Evolutionary conservation across 2,113 vertebrate genomes (phyloP).

Genomic region (Siniperca chuatsi): DNA sequence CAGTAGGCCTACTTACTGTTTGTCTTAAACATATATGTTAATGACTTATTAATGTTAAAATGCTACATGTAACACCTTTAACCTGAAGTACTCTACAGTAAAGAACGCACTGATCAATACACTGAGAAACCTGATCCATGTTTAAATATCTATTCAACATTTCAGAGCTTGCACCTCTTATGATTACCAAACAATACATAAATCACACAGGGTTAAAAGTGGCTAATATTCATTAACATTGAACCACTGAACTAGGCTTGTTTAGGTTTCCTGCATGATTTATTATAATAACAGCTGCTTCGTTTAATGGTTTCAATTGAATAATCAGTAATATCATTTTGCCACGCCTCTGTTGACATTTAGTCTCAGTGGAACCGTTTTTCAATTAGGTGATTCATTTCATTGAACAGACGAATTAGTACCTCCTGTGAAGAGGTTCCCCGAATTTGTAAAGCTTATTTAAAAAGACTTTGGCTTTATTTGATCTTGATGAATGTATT

Average conservation of each 20-base stretch:
- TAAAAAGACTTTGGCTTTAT: slow-evolving; percentile 26
- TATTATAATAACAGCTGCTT: slow-evolving; percentile 55
- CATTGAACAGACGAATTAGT: slow-evolving; percentile 60
- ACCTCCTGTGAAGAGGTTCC: slow-evolving; percentile 37
- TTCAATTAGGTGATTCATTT: slow-evolving; percentile 75
- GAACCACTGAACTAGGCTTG: slow-evolving; percentile 33
- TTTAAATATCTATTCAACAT: slow-evolving; percentile 38
- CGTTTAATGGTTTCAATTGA: slow-evolving; percentile 64
- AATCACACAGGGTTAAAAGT: slow-evolving; percentile 58
- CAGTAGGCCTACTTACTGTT: neutral
- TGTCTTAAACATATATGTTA: neutral
- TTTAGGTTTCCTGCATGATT: slow-evolving; percentile 67
- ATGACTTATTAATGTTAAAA: slow-evolving; percentile 6
- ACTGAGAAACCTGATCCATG: slow-evolving; percentile 33
- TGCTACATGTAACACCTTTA: slow-evolving; percentile 8
- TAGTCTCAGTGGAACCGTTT: slow-evolving; percentile 59
- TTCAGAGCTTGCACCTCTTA: slow-evolving; percentile 22
- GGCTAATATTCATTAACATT: slow-evolving; percentile 62
- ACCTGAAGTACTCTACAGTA: neutral
- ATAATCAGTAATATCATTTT: slow-evolving; percentile 65
- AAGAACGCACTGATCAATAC: neutral
- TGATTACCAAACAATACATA: slow-evolving; percentile 52
- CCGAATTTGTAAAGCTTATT: slow-evolving; percentile 34
- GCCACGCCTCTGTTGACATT: slow-evolving; percentile 50
- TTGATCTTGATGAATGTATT: slow-evolving; percentile 58